Evolutionary conservation across 2,888 invertebrate genomes (phyloP).

Genomic region (Mermis nigrescens): DNA sequence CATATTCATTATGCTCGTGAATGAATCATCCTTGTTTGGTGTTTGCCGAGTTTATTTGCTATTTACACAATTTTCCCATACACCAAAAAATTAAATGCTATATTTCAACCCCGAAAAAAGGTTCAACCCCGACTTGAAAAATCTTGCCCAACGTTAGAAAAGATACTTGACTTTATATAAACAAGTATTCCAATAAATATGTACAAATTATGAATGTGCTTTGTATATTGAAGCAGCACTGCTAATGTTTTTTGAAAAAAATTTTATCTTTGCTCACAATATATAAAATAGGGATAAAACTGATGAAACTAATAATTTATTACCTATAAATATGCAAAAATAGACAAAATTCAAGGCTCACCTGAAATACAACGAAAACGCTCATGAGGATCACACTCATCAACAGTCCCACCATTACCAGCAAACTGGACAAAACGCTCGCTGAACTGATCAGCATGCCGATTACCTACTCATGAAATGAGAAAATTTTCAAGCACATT

Average conservation of each 20-base stretch:
- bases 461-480: slow-evolving; percentile 17
- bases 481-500: neutral
- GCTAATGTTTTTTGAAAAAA: slow-evolving; percentile 6
- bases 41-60: no score
- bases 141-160: no score
- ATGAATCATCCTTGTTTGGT: no score
- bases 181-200: no score
- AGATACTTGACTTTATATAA: no score
- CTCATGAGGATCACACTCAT: slow-evolving; percentile 21
- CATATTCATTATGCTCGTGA: no score
- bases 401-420: slow-evolving; percentile 25
- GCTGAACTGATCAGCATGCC: slow-evolving; percentile 17
- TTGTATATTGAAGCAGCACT: neutral
- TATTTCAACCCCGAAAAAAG: no score
- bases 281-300: neutral
- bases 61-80: no score
- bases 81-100: no score
- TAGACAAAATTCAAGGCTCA: no score
- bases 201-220: no score
- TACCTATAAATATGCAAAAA: neutral
- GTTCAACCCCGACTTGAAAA: no score
- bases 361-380: slow-evolving; percentile 25
- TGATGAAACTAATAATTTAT: slow-evolving; percentile 23
- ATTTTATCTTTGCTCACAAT: neutral
- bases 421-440: slow-evolving; percentile 27